These are phyloP conservation scores for Tokudaia tokunoshimensis DNA, from an alignment of 2,797 vertebrate species.

Conservation along the genomic window DNA sequence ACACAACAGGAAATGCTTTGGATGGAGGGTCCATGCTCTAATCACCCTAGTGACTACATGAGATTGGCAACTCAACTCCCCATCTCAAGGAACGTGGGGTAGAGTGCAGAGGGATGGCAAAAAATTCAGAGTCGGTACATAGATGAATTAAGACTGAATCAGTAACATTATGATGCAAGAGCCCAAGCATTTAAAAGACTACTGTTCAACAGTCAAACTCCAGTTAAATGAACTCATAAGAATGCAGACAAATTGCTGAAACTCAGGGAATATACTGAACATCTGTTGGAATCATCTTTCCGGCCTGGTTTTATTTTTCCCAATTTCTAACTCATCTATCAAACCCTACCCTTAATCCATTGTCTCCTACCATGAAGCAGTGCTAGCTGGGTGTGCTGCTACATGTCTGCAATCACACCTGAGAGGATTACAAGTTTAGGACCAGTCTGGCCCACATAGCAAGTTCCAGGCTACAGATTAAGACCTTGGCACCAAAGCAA, in stretches of 20 bases:
- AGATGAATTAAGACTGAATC: constrained; percentile 25
- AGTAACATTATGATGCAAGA: constrained; percentile 6
- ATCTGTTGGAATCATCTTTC: not conserved
- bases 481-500: not conserved
- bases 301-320: constrained; percentile 29
- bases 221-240: constrained; percentile 34
- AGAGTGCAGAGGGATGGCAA: not conserved
- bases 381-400: not conserved
- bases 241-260: not conserved
- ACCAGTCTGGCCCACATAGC: not conserved
- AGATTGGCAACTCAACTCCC: constrained; percentile 20
- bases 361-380: not conserved
- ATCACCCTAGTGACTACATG: not conserved
- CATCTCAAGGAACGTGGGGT: constrained; percentile 4
- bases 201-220: constrained; percentile 20
- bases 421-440: not conserved
- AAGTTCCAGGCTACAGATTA: not conserved
- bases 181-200: not conserved
- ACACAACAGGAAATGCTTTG: constrained; percentile 23
- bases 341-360: constrained; percentile 10
- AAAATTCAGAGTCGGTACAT: not conserved
- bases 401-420: not conserved
- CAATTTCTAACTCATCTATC: not conserved
- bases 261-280: not conserved
- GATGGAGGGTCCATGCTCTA: not conserved